Base-by-base conservation (phyloP, 2,888 invertebrate species). In the Drosophila planitibia region DNA sequence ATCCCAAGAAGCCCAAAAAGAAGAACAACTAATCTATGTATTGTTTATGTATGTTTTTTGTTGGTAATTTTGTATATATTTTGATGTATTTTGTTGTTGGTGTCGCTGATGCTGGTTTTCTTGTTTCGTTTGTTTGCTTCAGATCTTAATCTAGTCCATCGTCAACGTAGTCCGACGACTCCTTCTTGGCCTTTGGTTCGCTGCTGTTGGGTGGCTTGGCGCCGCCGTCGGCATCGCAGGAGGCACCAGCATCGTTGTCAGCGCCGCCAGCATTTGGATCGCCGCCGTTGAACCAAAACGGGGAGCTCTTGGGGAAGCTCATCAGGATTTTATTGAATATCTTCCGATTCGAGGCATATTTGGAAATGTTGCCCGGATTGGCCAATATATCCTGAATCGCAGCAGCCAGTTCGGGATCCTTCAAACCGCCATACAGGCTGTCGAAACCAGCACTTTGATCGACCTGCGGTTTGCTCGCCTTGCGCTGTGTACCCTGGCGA, bases 291-390 rank as follows among this genome's bases (percentile, higher is more conserved):
- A 39, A 52, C 16, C 44, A 25, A 14, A 3, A 4, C 93, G 92
- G 79, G 93, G 14, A 93, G 9, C 92, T 93, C 7, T 91, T 77
- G 5, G 89, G 69, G 92, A 90, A 87, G 32, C 83, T 93, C 51
- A 92, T 93, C 71, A 92, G 90, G 2, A 90, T 41, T 37, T 89
- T 53, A 58, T 89, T 95, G 70, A 97, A 95, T 47, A 98, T 95
- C 94, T 98, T 98, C 0, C 98, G 97, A 93, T 98, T 98, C 85
- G 95, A 95, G 91, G 97, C 96, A 91, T 99, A 98, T 93, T 99
- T 98, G 57, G 95, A 93, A 70, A 98, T 95, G 92, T 98, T 98
- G 19, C 95, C 95, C 14, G 98, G 98, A 94, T 99, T 98, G 44
- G 94, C 88, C 2, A 96, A 95, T 63, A 98, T 96, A 86, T 98